Evolutionary conservation across 2,113 vertebrate genomes (phyloP).

Genomic region (Spea bombifrons): DNA sequence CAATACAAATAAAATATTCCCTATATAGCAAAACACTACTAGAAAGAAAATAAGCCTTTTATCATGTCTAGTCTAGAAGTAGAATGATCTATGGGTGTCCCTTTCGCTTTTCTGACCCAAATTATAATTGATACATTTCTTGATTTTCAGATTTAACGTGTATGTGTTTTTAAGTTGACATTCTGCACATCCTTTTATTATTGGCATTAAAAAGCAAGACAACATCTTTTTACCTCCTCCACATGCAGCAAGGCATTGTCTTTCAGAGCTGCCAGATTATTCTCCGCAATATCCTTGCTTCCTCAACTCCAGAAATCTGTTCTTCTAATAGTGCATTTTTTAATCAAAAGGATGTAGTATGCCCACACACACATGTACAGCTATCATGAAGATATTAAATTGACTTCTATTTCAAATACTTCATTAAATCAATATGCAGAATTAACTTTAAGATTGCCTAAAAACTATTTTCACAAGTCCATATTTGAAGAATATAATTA

Average conservation of each 20-base stretch:
- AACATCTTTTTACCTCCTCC: slow-evolving; percentile 39
- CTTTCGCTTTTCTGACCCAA: too few species aligned
- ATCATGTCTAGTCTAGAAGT: too few species aligned
- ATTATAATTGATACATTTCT: too few species aligned
- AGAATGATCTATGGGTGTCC: too few species aligned
- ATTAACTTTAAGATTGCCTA: background rate
- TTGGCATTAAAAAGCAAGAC: slow-evolving; percentile 39
- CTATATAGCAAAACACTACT: too few species aligned
- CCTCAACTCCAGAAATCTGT: slow-evolving; percentile 69
- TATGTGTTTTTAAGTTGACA: slow-evolving; percentile 25
- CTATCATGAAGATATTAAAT: slow-evolving; percentile 25
- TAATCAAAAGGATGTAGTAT: slow-evolving; percentile 25
- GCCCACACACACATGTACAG: slow-evolving; percentile 40
- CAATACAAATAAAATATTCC: too few species aligned
- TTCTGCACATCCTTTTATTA: slow-evolving; percentile 26
- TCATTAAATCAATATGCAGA: background rate
- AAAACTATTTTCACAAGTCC: background rate
- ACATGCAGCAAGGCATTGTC: slow-evolving; percentile 35
- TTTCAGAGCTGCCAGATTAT: slow-evolving; percentile 65
- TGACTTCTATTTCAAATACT: background rate
- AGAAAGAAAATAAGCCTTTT: too few species aligned
- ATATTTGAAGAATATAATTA: background rate
- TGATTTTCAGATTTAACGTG: too few species aligned
- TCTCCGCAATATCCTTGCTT: slow-evolving; percentile 65
- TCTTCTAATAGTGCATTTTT: slow-evolving; percentile 49